These are phyloP conservation scores for Mus spicilegus DNA, from an alignment of 2,113 vertebrate genomes.

Conservation along the genomic window DNA sequence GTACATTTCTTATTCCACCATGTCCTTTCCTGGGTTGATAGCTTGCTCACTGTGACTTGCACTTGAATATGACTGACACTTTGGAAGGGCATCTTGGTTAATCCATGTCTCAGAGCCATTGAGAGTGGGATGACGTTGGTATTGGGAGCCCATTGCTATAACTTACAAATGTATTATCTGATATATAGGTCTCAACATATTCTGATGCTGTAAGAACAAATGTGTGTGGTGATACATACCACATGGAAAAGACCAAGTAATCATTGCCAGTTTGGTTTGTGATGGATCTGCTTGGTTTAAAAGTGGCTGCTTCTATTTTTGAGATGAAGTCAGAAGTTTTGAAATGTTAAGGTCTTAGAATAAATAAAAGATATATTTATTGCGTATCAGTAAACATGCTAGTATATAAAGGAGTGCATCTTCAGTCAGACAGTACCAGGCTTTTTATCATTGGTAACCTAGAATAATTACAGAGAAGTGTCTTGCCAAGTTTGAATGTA, in stretches of 20 bases:
- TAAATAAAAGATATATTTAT: neutral
- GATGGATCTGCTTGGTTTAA: neutral
- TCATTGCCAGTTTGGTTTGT: neutral
- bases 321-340: constrained; percentile 19
- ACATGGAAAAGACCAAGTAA: neutral
- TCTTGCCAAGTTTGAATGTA: neutral
- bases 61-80: neutral
- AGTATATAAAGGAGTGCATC: neutral
- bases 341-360: constrained; percentile 3
- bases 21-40: neutral
- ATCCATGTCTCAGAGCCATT: neutral
- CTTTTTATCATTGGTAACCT: neutral
- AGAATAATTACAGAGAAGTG: neutral
- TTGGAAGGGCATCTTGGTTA: neutral
- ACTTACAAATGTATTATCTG: neutral
- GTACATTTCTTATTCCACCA: neutral
- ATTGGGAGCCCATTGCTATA: neutral
- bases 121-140: neutral
- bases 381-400: neutral
- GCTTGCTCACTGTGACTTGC: neutral
- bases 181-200: neutral
- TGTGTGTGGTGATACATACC: neutral
- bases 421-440: neutral
- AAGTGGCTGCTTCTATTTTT: neutral
- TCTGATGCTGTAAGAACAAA: neutral